Percentiles rank a stretch among this genome's conserved stretches.
These are phyloP conservation scores for Aleiodes sp. DNA, from an alignment of 1,140 invertebrate species.

Conservation along the genomic window DNA sequence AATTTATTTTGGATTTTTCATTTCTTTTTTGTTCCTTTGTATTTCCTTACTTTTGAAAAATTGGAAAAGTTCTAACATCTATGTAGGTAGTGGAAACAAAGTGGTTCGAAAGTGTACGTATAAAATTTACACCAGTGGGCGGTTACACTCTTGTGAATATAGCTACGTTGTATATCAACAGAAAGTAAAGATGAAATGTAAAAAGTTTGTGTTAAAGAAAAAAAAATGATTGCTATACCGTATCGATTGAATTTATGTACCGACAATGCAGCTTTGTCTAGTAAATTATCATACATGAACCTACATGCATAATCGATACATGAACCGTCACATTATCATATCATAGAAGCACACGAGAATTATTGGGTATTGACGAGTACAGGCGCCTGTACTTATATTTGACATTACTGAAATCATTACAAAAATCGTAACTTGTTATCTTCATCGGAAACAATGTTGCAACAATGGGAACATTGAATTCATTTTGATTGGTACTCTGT, in stretches of 20 bases:
- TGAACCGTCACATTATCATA: not conserved
- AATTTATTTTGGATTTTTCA: not conserved
- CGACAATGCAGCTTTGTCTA: constrained; percentile 64
- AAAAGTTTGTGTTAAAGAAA: not conserved
- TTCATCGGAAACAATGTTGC: too few species aligned
- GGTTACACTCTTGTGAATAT: not conserved
- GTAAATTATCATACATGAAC: constrained; percentile 61
- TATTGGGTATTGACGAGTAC: not conserved
- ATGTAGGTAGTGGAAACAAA: not conserved
- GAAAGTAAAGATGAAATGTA: constrained; percentile 19
- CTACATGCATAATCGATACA: constrained; percentile 50
- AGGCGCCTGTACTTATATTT: not conserved
- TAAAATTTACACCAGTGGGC: not conserved
- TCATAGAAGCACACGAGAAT: not conserved
- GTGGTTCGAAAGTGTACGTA: not conserved
- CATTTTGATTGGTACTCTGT: too few species aligned
- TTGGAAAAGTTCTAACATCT: too few species aligned
- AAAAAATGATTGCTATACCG: constrained; percentile 24
- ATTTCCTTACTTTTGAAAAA: too few species aligned
- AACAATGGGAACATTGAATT: too few species aligned
- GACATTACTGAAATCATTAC: not conserved
- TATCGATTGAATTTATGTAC: constrained; percentile 60
- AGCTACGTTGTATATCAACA: not conserved
- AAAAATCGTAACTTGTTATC: too few species aligned
- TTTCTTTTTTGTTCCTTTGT: not conserved